These are phyloP conservation scores for Sula dactylatra DNA, from an alignment of 2,113 vertebrate genomes.

Conservation along the genomic window DNA sequence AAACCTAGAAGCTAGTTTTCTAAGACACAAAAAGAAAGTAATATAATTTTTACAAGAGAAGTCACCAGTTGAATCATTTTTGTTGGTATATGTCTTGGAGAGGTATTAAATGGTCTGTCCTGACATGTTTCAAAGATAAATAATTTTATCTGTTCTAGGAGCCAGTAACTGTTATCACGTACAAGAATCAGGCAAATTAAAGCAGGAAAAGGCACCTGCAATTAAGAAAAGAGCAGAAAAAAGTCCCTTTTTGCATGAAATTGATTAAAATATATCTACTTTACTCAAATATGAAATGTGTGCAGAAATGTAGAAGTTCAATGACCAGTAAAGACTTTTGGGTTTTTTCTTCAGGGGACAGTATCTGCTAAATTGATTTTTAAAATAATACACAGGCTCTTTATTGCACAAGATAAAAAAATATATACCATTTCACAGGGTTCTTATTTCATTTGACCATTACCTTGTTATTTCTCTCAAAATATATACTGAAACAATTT, in stretches of 20 bases:
- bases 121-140: not conserved
- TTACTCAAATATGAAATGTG: not conserved
- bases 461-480: not conserved
- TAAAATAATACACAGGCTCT: not conserved
- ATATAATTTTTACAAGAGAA: not conserved
- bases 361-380: not conserved
- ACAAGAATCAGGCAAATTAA: not conserved
- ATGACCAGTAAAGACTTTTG: not conserved
- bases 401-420: not conserved
- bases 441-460: not conserved
- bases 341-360: not conserved
- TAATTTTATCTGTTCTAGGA: not conserved
- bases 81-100: not conserved
- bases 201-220: not conserved
- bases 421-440: not conserved
- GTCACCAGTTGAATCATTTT: not conserved
- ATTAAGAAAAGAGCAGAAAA: not conserved
- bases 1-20: not conserved
- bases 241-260: not conserved
- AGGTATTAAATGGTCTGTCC: not conserved
- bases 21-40: not conserved
- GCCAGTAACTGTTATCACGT: not conserved
- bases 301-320: not conserved
- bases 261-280: not conserved
- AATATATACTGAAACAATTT: not conserved